Percentiles rank a stretch among this genome's conserved stretches.
These are phyloP conservation scores for Burhinus oedicnemus DNA, from an alignment of 2,113 vertebrate species.

Conservation along the genomic window DNA sequence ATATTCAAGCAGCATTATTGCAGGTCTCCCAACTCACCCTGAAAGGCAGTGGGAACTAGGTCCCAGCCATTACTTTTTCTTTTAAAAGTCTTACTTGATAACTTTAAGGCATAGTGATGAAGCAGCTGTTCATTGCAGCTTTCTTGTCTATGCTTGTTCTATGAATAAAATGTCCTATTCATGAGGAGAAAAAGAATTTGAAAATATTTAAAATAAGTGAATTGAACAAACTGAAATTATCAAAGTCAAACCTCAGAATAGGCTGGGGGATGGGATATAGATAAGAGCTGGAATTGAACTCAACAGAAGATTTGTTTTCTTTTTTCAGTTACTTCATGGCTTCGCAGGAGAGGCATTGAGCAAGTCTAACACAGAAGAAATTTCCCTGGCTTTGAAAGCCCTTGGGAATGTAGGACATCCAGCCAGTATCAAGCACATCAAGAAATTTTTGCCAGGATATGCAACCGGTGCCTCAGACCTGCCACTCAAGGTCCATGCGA, in stretches of 20 bases:
- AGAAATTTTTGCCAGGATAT: conserved; percentile 68
- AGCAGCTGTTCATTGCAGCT: background rate
- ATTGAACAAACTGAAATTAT: conserved; percentile 25
- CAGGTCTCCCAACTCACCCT: background rate
- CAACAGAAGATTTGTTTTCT: conserved; percentile 6
- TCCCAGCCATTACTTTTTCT: background rate
- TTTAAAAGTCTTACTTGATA: background rate
- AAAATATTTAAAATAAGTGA: conserved; percentile 49
- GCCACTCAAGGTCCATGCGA: background rate
- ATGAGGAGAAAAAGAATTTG: background rate
- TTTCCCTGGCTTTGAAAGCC: conserved; percentile 63
- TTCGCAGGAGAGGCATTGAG: conserved; percentile 55
- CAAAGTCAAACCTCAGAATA: background rate
- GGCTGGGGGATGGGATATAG: background rate
- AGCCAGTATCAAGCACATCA: conserved; percentile 65
- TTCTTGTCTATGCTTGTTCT: background rate
- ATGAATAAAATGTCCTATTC: conserved; percentile 62
- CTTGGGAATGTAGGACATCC: conserved; percentile 67
- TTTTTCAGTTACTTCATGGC: conserved; percentile 63
- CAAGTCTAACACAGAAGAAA: conserved; percentile 47
- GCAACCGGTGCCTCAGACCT: conserved; percentile 2
- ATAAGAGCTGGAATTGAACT: conserved; percentile 35
- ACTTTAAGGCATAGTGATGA: background rate
- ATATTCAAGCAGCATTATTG: background rate
- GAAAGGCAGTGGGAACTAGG: background rate